These are phyloP conservation scores for Hapalemur alaotrensis DNA, from an alignment of 2,797 vertebrate genomes.

Conservation along the genomic window DNA sequence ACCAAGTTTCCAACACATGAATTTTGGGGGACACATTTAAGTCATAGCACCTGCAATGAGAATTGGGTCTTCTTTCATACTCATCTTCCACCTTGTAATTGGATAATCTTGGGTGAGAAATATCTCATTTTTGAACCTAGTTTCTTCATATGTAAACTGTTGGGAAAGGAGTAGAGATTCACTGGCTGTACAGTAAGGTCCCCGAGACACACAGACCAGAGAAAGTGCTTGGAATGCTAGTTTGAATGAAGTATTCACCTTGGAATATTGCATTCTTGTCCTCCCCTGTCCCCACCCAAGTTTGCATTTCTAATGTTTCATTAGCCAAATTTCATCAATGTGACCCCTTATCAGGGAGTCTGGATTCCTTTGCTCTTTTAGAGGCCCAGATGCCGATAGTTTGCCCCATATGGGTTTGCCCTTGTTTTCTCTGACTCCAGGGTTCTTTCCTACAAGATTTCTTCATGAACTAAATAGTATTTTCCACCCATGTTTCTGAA, in stretches of 20 bases:
- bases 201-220: background rate
- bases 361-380: background rate
- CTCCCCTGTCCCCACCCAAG: accelerated
- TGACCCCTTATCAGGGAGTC: background rate
- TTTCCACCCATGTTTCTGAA: background rate
- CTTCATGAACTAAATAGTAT: background rate
- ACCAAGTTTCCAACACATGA: background rate
- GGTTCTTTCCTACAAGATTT: background rate
- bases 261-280: background rate
- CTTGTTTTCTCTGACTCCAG: background rate
- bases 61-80: background rate
- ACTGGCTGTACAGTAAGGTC: accelerated
- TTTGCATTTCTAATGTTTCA: accelerated
- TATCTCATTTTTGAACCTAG: background rate
- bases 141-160: background rate
- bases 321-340: background rate
- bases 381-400: no score
- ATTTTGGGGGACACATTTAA: background rate
- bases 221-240: background rate
- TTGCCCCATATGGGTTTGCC: no score
- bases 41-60: background rate
- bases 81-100: background rate
- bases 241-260: no score
- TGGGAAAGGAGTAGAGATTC: no score
- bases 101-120: background rate